phyloP scores from a whole-genome alignment of 92 coral and sea anemone genomes.

The Blastomussa wellsi region DNA sequence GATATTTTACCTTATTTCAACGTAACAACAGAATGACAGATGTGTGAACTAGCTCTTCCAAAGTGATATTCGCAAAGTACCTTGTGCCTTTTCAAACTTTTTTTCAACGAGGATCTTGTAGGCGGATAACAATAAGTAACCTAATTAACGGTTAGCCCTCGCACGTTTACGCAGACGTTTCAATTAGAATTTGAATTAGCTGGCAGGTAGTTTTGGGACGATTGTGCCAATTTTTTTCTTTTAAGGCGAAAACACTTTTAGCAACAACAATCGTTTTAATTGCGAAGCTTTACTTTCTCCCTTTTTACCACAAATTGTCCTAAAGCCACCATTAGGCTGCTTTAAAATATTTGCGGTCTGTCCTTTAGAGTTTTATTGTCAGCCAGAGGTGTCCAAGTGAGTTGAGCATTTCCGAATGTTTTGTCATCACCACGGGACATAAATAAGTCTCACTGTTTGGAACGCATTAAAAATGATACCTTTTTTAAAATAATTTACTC shows the following conservation, averaged over 20 bases:
- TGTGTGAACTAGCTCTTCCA: neutral
- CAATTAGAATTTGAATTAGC: slow-evolving; percentile 41
- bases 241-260: neutral
- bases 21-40: slow-evolving; percentile 12
- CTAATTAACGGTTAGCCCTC: slow-evolving; percentile 32
- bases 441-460: slow-evolving; percentile 23
- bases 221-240: slow-evolving; percentile 13
- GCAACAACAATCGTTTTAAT: slow-evolving; percentile 11
- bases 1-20: neutral
- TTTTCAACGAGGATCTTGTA: slow-evolving; percentile 12
- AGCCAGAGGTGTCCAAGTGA: neutral
- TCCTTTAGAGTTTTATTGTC: slow-evolving; percentile 20
- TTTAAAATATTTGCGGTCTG: slow-evolving; percentile 13
- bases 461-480: slow-evolving; percentile 2
- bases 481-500: slow-evolving; percentile 15
- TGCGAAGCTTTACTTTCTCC: slow-evolving; percentile 4
- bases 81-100: neutral
- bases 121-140: slow-evolving; percentile 12
- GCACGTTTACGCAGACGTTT: slow-evolving; percentile 22
- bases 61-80: slow-evolving; percentile 3
- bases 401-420: slow-evolving; percentile 37
- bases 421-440: slow-evolving; percentile 21
- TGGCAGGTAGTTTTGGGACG: slow-evolving; percentile 3
- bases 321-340: slow-evolving; percentile 9
- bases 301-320: slow-evolving; percentile 15